Evolutionary conservation across 2,888 invertebrate species (phyloP), one percentile per base, ranked within the genome.

Genomic region (Chouioia cunea): DNA sequence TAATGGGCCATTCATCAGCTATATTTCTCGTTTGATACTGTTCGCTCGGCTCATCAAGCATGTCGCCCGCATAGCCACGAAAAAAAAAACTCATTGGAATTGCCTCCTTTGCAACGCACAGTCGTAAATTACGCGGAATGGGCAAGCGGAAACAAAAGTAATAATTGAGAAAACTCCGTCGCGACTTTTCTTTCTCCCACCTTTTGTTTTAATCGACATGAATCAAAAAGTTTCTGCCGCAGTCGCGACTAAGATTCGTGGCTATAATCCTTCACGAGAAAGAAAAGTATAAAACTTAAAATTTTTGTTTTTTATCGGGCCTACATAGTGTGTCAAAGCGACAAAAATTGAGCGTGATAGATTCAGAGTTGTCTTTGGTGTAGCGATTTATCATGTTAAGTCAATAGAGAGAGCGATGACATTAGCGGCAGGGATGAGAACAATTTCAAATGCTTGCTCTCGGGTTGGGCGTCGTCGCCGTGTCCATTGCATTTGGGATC

Each of bases 141-240:
- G n/a, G n/a, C n/a, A 18, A 23, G 53, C 66, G 56, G 63, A 67
- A 67, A 73, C 73, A 67, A 73, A 70, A 73, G 70, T 73, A 70
- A 73, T 70, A 73, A 70, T 67, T 65, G 70, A 64, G 70, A 58
- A 44, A 70, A 65, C 43, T 69, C 48, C 36, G 36, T 3, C n/a
- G 23, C 46, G 23, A 47, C 27, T 43, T 16, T n/a, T 22, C 44
- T 18, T 63, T 36, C 22, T 18, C 16, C 18, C 18, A 14, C 48
- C 15, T 47, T 15, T 43, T 52, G 54, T 58, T 65, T 54, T 63
- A 54, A 64, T 70, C 70, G 70, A 47, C 70, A 60, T 67, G 66
- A 73, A 73, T 73, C 70, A 70, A 70, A 36, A 73, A 70, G 44
- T 72, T 71, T 60, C 18, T 56, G 16, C 52, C 47, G 27, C 36